A percentile compares a stretch with the other conserved stretches of the same genome.
phyloP scores from a whole-genome alignment of 2,113 vertebrate genomes.

The Pleuronectes platessa region DNA sequence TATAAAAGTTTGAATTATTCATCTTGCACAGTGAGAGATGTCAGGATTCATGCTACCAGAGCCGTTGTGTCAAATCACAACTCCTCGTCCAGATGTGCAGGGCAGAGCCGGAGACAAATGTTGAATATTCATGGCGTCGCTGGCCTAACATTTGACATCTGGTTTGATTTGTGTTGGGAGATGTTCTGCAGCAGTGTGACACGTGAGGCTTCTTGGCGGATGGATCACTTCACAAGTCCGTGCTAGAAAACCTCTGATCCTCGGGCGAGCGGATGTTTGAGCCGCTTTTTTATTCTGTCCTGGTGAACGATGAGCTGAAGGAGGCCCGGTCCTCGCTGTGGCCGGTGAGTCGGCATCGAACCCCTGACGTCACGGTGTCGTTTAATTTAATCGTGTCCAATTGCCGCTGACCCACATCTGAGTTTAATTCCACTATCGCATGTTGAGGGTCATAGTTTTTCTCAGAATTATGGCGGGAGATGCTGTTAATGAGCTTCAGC shows the following conservation, averaged over 20 bases:
- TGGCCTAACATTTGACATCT: constrained; percentile 40
- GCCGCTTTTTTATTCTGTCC: constrained; percentile 29
- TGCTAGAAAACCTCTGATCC: constrained; percentile 25
- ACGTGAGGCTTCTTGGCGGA: constrained; percentile 53
- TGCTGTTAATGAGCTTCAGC: constrained; percentile 58
- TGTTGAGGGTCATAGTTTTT: constrained; percentile 47
- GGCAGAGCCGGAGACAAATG: constrained; percentile 15
- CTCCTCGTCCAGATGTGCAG: constrained; percentile 13
- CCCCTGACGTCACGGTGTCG: constrained; percentile 5
- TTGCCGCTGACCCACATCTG: constrained; percentile 31
- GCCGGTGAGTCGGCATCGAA: constrained; percentile 7
- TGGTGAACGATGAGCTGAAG: constrained; percentile 26
- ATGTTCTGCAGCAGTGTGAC: constrained; percentile 40
- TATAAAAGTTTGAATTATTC: constrained; percentile 34
- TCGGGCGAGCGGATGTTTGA: constrained; percentile 25
- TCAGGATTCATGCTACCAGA: constrained; percentile 37
- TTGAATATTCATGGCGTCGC: constrained; percentile 46
- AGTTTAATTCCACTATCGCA: constrained; percentile 53
- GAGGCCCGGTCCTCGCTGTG: constrained; percentile 16
- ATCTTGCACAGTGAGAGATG: constrained; percentile 34
- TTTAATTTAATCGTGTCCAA: constrained; percentile 39
- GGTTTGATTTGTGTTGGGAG: constrained; percentile 39
- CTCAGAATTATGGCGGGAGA: constrained; percentile 50
- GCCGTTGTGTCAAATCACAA: constrained; percentile 35
- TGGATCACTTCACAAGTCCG: constrained; percentile 49